Conservation (phyloP, 2,888 invertebrate species). For the Melanotus villosus region DNA sequence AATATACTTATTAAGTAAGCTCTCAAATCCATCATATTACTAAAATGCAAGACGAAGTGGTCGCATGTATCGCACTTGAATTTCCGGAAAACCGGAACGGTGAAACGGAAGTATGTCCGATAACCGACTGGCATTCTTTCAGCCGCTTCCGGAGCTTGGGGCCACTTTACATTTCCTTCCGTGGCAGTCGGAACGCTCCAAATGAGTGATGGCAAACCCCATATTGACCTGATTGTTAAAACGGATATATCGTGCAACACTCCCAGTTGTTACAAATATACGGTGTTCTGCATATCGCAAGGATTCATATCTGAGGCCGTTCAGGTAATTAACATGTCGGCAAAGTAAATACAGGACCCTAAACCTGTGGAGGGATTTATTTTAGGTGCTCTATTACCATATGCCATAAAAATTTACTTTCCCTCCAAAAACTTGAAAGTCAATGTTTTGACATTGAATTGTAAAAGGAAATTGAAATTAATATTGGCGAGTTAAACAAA, state of each 20-base stretch:
- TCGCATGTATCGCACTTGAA: constrained; percentile 57
- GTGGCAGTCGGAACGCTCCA: constrained; percentile 56
- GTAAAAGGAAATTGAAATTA: too few relatives aligned
- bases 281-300: constrained; percentile 42
- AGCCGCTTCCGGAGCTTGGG: constrained; percentile 62
- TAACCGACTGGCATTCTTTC: constrained; percentile 66
- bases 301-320: constrained; percentile 37
- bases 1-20: not conserved
- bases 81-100: constrained; percentile 64
- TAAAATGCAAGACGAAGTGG: constrained; percentile 36
- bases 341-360: constrained; percentile 11
- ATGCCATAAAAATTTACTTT: too few relatives aligned
- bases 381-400: too few relatives aligned
- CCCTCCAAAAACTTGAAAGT: too few relatives aligned
- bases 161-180: constrained; percentile 69
- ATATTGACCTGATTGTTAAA: constrained; percentile 66
- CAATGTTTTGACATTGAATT: too few relatives aligned
- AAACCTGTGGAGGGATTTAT: not conserved
- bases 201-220: constrained; percentile 65
- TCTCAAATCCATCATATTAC: not conserved
- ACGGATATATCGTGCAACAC: constrained; percentile 65
- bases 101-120: constrained; percentile 63
- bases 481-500: too few relatives aligned
- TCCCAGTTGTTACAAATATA: constrained; percentile 50
- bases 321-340: constrained; percentile 45